These are phyloP conservation scores for Galleria mellonella DNA, from an alignment of 1,140 invertebrate genomes.

Conservation along the genomic window DNA sequence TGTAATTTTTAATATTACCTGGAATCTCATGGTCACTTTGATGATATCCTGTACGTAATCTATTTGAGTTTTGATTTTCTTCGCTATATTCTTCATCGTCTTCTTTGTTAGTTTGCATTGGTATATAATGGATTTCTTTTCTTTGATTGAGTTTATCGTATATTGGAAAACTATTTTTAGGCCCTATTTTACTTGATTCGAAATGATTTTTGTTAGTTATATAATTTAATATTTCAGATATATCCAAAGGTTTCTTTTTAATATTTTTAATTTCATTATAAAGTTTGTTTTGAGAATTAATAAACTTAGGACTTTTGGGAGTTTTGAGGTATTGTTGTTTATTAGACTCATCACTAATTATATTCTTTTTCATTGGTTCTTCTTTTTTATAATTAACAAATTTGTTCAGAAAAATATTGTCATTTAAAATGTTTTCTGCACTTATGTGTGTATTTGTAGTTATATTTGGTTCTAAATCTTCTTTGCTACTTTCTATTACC, in stretches of 20 bases:
- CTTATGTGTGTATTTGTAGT: conserved; percentile 20
- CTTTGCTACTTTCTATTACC: not conserved
- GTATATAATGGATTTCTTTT: conserved; percentile 13
- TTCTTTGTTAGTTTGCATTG: conserved; percentile 5
- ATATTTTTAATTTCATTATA: conserved; percentile 34
- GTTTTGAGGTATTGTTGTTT: conserved; percentile 11
- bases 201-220: conserved; percentile 51
- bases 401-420: conserved; percentile 11
- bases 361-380: conserved; percentile 8
- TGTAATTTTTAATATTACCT: conserved; percentile 60
- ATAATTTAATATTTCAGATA: conserved; percentile 46
- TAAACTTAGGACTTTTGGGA: conserved; percentile 26
- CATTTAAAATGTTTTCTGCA: conserved; percentile 15
- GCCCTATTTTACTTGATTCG: conserved; percentile 50
- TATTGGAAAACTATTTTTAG: conserved; percentile 20
- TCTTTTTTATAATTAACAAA: conserved; percentile 9
- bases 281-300: conserved; percentile 25
- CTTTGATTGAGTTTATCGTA: conserved; percentile 16
- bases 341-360: conserved; percentile 9
- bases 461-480: conserved; percentile 14
- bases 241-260: conserved; percentile 40
- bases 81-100: conserved; percentile 12
- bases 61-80: conserved; percentile 8
- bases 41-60: conserved; percentile 24
- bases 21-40: conserved; percentile 29